Base-by-base conservation (phyloP, 2,797 vertebrate species). In the Sciurus vulgaris region DNA sequence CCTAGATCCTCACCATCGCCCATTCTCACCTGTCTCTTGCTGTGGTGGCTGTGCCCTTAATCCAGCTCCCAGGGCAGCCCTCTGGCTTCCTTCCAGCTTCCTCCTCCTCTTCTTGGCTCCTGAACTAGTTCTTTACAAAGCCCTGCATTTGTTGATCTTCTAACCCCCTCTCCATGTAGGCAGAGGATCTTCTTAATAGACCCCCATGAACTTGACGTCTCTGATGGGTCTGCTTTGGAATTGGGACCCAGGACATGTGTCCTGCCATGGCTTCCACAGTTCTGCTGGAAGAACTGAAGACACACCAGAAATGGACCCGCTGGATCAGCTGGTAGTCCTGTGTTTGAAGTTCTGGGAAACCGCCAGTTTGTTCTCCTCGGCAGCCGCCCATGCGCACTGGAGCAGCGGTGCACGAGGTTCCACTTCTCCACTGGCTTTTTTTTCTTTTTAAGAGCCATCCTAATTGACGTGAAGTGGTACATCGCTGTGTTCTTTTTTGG, bases 401-500 rank as follows among this genome's bases (percentile, higher is more conserved):
- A 56, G 24, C 24, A 72, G 76, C 72, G 70, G 1, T 3, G 54
- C 8, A 18, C 12, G 38, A 22, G 1, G 54, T 38, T 61, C 13
- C 28, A 26, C 0, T 51, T 59, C 28, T 65, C 28, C 61, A 72
- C 41, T 44, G 74, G 41, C 24, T 51, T 2, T 54, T 33, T 61
- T 49, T 49, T 11, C 88, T 24, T n/a, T 72, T 18, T 67, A 35
- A 24, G 44, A 56, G 49, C 51, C 41, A n/a, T 73, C 79, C 59
- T 38, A 4, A 74, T 63, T 78, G 38, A 2, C 33, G 17, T 14
- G 7, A 78, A 65, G 56, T 93, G 38, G 24, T n/a, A 4, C 38
- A 51, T 94, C 76, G 18, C 18, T 76, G 69, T 91, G 69, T 51
- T 87, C 44, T 69, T 72, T 74, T 69, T 72, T 74, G 12, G 24